A percentile compares a stretch with the other conserved stretches of the same genome.
These are phyloP conservation scores for Dasyurus viverrinus DNA, from an alignment of 2,113 vertebrate species.

Conservation along the genomic window DNA sequence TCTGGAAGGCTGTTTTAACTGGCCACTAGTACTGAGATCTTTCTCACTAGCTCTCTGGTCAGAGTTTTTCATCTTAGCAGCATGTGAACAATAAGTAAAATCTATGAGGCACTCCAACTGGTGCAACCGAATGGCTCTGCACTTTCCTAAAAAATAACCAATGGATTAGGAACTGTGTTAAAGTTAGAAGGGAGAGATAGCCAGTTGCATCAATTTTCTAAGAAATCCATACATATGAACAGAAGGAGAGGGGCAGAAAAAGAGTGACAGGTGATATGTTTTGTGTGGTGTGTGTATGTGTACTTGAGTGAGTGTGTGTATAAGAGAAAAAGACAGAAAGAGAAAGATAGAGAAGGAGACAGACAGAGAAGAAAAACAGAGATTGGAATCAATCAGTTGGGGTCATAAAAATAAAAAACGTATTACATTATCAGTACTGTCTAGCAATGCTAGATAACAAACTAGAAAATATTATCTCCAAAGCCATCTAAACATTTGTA, in stretches of 20 bases:
- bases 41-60: neutral
- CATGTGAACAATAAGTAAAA: neutral
- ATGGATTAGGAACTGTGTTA: neutral
- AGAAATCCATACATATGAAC: neutral
- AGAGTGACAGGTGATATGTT: neutral
- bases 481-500: neutral
- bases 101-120: neutral
- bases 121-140: neutral
- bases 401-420: neutral
- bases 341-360: neutral
- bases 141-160: neutral
- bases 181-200: neutral
- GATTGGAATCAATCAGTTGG: neutral
- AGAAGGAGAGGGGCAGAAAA: neutral
- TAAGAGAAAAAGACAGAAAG: neutral
- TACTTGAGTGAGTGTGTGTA: no score
- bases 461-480: accelerated
- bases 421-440: neutral
- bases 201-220: neutral
- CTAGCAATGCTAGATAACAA: neutral
- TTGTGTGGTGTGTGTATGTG: neutral
- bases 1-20: neutral
- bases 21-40: accelerated
- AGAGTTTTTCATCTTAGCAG: neutral
- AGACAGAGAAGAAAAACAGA: neutral